phyloP scores from a whole-genome alignment of 2,888 invertebrate species.

The Archips xylosteana region DNA sequence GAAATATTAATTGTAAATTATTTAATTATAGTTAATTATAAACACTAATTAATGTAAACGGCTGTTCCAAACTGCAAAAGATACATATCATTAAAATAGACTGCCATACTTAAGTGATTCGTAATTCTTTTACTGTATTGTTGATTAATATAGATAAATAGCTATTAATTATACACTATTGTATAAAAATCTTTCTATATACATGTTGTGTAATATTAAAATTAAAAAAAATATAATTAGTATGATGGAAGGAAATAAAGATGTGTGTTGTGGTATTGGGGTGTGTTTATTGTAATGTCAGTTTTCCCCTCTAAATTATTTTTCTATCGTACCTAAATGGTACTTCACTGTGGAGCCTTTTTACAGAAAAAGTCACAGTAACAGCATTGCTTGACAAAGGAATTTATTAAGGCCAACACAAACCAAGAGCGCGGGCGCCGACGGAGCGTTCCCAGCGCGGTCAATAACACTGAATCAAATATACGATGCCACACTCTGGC shows the following conservation, averaged over 20 bases:
- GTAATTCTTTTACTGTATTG: constrained; percentile 83
- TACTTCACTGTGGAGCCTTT: too few species aligned
- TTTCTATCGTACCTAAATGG: too few species aligned
- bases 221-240: constrained; percentile 71
- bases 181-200: constrained; percentile 85
- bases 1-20: constrained; percentile 11
- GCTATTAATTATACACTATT: constrained; percentile 83
- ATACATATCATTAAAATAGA: constrained; percentile 86
- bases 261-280: constrained; percentile 77
- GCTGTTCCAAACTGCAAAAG: constrained; percentile 84
- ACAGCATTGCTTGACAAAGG: too few species aligned
- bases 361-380: too few species aligned
- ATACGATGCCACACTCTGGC: too few species aligned
- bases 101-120: constrained; percentile 80
- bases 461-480: too few species aligned
- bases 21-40: constrained; percentile 43
- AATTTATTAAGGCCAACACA: too few species aligned
- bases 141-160: constrained; percentile 80
- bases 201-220: constrained; percentile 85
- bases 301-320: not conserved
- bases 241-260: constrained; percentile 72
- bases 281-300: not conserved
- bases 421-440: too few species aligned
- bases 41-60: constrained; percentile 62
- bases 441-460: too few species aligned